A percentile compares a stretch with the other conserved stretches of the same genome.
Evolutionary conservation across 2,797 vertebrate species (phyloP).

Genomic region (Melanotaenia parkinsoni): DNA sequence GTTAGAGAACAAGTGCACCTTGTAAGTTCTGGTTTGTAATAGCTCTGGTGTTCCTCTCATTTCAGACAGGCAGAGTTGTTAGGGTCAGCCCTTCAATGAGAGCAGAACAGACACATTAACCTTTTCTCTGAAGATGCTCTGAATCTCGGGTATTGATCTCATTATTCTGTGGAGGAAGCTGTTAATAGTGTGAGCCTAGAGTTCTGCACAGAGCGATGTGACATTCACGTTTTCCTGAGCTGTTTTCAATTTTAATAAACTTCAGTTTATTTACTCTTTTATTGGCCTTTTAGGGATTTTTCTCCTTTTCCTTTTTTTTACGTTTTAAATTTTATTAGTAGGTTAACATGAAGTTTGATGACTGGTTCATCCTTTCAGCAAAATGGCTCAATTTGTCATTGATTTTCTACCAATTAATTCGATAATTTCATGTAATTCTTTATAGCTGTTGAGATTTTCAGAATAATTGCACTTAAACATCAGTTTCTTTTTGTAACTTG

Average conservation of each 20-base stretch:
- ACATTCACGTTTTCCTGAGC: conserved; percentile 8
- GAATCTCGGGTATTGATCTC: conserved; percentile 41
- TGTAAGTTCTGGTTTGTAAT: conserved; percentile 4
- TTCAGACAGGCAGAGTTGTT: conserved; percentile 38
- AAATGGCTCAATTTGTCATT: background rate
- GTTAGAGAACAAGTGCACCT: conserved; percentile 5
- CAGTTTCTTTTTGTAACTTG: too few relatives aligned
- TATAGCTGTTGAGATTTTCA: too few relatives aligned
- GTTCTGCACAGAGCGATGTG: background rate
- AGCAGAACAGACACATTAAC: conserved; percentile 67
- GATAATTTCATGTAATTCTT: too few relatives aligned
- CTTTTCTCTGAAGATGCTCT: conserved; percentile 59
- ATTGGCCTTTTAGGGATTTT: background rate
- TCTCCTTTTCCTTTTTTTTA: background rate
- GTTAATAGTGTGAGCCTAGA: conserved; percentile 35
- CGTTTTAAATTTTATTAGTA: background rate
- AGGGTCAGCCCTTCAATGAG: conserved; percentile 49
- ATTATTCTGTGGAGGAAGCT: conserved; percentile 51
- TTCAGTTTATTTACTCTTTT: background rate
- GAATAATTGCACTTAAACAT: too few relatives aligned
- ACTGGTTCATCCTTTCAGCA: background rate
- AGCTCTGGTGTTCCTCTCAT: conserved; percentile 23
- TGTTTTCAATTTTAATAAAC: conserved; percentile 7
- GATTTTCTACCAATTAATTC: background rate
- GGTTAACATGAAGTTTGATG: background rate